phyloP scores from a whole-genome alignment of 2,888 invertebrate genomes.

The Pandemis heparana region DNA sequence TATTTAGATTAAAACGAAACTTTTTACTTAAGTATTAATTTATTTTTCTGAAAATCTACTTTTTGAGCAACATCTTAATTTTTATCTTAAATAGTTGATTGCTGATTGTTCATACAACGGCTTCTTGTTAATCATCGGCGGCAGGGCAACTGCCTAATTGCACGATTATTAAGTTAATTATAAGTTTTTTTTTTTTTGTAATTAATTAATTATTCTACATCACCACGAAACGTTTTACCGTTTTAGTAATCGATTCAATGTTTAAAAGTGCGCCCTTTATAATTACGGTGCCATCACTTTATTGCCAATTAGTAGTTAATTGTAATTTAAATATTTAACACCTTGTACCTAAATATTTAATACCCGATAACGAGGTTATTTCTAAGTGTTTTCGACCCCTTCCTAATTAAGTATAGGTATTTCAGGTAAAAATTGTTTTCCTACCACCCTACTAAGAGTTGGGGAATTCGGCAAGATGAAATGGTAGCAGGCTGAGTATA shows the following conservation, averaged over 20 bases:
- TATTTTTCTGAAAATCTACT: too few species aligned
- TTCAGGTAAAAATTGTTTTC: too few species aligned
- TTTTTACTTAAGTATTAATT: too few species aligned
- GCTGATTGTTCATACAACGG: too few species aligned
- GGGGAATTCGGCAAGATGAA: too few species aligned
- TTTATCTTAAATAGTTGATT: too few species aligned
- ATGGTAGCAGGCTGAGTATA: too few species aligned
- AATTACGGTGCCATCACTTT: conserved; percentile 14
- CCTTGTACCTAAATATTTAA: not conserved
- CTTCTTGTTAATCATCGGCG: too few species aligned
- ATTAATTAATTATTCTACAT: conserved; percentile 3
- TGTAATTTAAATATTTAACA: conserved; percentile 4
- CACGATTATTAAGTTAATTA: conserved; percentile 17
- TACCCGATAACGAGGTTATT: not conserved
- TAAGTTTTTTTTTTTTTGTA: too few species aligned
- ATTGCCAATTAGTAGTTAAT: conserved; percentile 5
- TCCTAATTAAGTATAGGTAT: not conserved
- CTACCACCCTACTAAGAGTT: too few species aligned
- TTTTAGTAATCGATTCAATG: conserved; percentile 17
- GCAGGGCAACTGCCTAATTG: not conserved
- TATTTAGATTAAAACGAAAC: too few species aligned
- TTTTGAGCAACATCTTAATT: too few species aligned
- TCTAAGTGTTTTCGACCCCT: not conserved
- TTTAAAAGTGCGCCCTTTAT: conserved; percentile 7
- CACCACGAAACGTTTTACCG: conserved; percentile 2